Base-by-base conservation (phyloP, 2,113 vertebrate species). In the Cyphomyrus plagiostoma region DNA sequence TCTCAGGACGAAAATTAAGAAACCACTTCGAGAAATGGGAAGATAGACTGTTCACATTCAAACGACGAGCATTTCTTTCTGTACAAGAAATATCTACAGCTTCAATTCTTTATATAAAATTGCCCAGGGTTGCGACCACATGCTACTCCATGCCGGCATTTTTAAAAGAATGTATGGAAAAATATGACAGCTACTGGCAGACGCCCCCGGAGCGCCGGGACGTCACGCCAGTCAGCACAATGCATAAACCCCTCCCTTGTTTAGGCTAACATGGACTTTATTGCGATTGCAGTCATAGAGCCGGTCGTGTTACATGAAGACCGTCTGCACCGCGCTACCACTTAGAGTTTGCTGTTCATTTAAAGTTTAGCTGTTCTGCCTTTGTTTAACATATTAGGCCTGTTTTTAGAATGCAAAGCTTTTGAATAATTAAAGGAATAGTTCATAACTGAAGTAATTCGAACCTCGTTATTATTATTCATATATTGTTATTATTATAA, bases 231-330 rank as follows among this genome's bases (percentile, higher is more conserved):
- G 70, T 39, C 70, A 39, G 30, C 35, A 39, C 13, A 35, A 39
- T 39, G n/a, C 11, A 77, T 23, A 80, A 89, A 74, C 62, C 70
- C 50, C 90, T 52, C 92, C 90, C 90, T 45, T 39, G 46, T 11
- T 88, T 50, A 17, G 35, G 66, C 89, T 39, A 48, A n/a, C 35
- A 42, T 58, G 23, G 23, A 39, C 4, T 52, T 53, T 30, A 23
- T 53, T 46, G 6, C 21, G 48, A 17, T 7, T 23, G 9, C 30
- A 66, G 88, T 91, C 92, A 89, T 89, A 80, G 88, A 13, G 88
- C 89, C 80, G 19, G 90, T 70, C 88, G 89, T 50, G 11, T 91
- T 91, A 80, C 74, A 35, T 42, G 74, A 42, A 39, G 35, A 80
- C 35, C 35, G 35, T 80, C 74, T 80, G 39, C 35, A 39, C 74